A percentile compares a stretch with the other conserved stretches of the same genome.
phyloP scores from a whole-genome alignment of 2,797 vertebrate species.

The Myotis planiceps region DNA sequence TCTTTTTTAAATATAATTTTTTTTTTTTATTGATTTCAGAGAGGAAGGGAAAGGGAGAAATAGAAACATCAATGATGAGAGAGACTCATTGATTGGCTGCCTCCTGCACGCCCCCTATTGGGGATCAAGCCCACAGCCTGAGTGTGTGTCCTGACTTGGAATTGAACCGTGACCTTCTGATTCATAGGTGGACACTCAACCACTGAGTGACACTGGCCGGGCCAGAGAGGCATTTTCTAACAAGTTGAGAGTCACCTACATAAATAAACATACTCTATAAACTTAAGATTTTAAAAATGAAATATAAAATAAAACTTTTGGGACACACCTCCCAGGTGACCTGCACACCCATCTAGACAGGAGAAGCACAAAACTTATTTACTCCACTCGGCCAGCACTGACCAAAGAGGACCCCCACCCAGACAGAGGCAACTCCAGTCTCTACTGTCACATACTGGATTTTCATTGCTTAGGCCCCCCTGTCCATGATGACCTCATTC shows the following conservation, averaged over 20 bases:
- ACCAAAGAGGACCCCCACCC: not conserved
- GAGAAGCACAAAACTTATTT: not conserved
- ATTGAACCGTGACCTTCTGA: too few relatives aligned
- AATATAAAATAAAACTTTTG: not conserved
- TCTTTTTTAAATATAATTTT: too few relatives aligned
- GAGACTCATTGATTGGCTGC: too few relatives aligned
- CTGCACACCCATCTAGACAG: not conserved
- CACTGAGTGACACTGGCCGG: too few relatives aligned
- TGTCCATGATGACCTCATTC: not conserved
- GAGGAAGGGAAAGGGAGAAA: too few relatives aligned
- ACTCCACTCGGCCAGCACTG: not conserved
- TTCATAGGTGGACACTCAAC: too few relatives aligned
- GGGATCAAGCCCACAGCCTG: too few relatives aligned
- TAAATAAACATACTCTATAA: not conserved
- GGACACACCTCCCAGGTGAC: not conserved
- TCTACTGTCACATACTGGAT: not conserved
- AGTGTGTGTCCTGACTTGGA: too few relatives aligned
- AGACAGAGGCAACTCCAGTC: not conserved
- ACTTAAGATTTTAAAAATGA: not conserved
- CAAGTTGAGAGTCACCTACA: not conserved
- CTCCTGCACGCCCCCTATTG: too few relatives aligned
- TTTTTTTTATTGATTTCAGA: too few relatives aligned
- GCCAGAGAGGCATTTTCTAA: not conserved
- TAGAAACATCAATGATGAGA: too few relatives aligned
- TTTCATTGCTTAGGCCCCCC: not conserved